These are phyloP conservation scores for Argynnis bischoffii DNA, from an alignment of 2,888 invertebrate species.

Conservation along the genomic window DNA sequence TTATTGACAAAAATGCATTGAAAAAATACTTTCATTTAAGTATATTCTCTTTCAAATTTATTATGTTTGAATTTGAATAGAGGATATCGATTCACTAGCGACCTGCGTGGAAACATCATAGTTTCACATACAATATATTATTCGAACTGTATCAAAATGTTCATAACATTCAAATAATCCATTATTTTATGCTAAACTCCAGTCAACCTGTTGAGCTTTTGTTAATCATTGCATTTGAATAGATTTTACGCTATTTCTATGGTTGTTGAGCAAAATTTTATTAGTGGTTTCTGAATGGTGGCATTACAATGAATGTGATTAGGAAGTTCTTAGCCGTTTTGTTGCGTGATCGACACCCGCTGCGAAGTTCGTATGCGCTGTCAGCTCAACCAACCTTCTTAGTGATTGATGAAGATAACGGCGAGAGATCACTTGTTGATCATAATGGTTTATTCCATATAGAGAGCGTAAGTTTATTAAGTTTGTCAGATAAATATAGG, in stretches of 20 bases:
- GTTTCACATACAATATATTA: no score
- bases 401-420: constrained; percentile 50
- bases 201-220: neutral
- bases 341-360: constrained; percentile 17
- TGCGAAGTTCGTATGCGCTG: constrained; percentile 47
- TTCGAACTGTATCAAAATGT: neutral
- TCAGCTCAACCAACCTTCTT: constrained; percentile 46
- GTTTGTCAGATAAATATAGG: neutral
- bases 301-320: constrained; percentile 11
- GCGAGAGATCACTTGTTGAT: constrained; percentile 57
- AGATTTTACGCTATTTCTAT: neutral
- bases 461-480: constrained; percentile 15
- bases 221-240: neutral
- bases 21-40: neutral
- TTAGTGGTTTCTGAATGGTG: neutral
- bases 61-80: no score
- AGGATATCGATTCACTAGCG: no score
- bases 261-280: constrained; percentile 9
- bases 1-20: neutral
- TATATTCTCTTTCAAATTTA: no score
- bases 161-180: neutral
- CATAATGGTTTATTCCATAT: constrained; percentile 28
- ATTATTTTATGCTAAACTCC: neutral
- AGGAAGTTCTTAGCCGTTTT: constrained; percentile 11
- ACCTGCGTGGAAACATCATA: no score